Evolutionary conservation across 2,113 vertebrate species (phyloP).

Genomic region (Nibea albiflora): DNA sequence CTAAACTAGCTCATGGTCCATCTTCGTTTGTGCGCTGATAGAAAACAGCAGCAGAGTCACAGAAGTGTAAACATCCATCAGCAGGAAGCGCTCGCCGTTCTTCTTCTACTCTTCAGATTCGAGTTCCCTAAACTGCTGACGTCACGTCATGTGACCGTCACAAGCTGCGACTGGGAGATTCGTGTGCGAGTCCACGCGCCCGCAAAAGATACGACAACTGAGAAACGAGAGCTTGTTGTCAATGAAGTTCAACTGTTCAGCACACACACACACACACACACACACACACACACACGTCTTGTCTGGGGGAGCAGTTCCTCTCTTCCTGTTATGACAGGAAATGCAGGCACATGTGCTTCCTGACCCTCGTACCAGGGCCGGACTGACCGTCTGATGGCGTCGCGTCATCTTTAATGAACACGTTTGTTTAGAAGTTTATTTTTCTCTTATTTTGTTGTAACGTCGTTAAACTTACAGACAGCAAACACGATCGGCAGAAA

Average conservation of each 20-base stretch:
- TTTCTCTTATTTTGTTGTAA: background rate
- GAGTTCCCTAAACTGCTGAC: conserved; percentile 39
- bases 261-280: conserved; percentile 12
- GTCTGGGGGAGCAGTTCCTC: conserved; percentile 77
- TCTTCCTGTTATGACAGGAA: conserved; percentile 98
- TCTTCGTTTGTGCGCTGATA: too few species aligned
- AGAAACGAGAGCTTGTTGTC: conserved; percentile 13
- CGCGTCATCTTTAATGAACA: background rate
- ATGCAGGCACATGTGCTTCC: conserved; percentile 95
- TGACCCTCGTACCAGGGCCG: conserved; percentile 80
- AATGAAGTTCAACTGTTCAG: conserved; percentile 8
- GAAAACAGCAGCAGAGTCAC: too few species aligned
- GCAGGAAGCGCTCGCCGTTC: background rate
- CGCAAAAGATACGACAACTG: conserved; percentile 2
- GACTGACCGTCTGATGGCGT: conserved; percentile 44
- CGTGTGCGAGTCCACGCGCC: background rate
- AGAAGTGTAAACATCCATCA: too few species aligned
- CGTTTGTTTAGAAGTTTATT: background rate
- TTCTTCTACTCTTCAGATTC: background rate
- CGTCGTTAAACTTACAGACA: too few species aligned
- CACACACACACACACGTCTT: conserved; percentile 2
- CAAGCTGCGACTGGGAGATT: conserved; percentile 27
- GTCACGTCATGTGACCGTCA: conserved; percentile 57
- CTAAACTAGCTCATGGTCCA: too few species aligned
- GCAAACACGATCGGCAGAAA: too few species aligned